Percentiles rank a stretch among this genome's conserved stretches.
These are phyloP conservation scores for Seriola dumerili DNA, from an alignment of 2,113 vertebrate species.

Conservation along the genomic window DNA sequence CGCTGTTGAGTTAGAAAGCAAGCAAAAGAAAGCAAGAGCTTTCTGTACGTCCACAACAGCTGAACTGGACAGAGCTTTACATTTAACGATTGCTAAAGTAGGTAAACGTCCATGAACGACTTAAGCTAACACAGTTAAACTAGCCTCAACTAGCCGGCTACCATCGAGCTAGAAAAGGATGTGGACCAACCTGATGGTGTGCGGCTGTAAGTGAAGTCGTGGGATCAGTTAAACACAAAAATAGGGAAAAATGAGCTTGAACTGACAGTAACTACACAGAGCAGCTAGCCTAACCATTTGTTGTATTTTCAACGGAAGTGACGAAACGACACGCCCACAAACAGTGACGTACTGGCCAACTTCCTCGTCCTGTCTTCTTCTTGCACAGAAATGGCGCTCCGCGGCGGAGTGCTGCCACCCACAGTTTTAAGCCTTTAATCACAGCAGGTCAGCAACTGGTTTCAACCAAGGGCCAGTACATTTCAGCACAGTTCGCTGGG, in stretches of 20 bases:
- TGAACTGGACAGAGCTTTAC: not conserved
- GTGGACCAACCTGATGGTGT: slow-evolving; percentile 45
- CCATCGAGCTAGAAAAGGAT: accelerated
- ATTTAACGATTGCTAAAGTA: slow-evolving; percentile 1
- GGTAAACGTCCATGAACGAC: not conserved
- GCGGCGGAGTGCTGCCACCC: not conserved
- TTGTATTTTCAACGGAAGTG: slow-evolving; percentile 70
- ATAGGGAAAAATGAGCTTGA: not conserved
- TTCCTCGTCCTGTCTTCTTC: not conserved
- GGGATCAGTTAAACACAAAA: not conserved
- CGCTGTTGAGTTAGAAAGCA: not conserved
- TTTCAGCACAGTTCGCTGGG: too few species aligned
- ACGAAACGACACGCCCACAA: not conserved
- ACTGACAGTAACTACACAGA: not conserved
- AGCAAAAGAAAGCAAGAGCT: not conserved
- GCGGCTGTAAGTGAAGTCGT: not conserved
- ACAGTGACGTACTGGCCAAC: not conserved
- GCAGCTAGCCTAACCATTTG: slow-evolving; percentile 28
- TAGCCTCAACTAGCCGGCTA: not conserved
- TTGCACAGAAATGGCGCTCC: not conserved
- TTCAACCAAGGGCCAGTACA: too few species aligned
- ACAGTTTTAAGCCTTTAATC: not conserved
- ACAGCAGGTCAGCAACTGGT: too few species aligned
- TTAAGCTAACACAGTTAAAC: slow-evolving; percentile 12
- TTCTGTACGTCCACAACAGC: not conserved